Base-by-base conservation (phyloP, 2,888 invertebrate species). In the Lathronympha strigana region DNA sequence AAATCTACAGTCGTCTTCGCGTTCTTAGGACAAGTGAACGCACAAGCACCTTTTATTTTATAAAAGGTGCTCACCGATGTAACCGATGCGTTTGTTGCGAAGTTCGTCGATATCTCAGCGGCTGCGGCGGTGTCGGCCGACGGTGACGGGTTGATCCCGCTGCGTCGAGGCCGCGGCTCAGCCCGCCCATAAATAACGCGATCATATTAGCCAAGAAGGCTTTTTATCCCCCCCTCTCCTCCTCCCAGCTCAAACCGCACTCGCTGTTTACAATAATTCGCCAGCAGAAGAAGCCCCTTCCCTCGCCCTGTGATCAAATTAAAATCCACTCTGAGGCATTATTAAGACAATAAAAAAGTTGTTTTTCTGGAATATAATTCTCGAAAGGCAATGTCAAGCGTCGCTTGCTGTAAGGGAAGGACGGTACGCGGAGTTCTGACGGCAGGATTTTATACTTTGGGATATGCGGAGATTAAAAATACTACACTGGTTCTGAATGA, bases 291-390 rank as follows among this genome's bases (percentile, higher is more conserved):
- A 23, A 11, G 23, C 50, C 28, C 60, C 61, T 23, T 17, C 9
- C 60, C 21, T 28, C 11, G 25, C 38, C 13, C 54, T 5, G 25
- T 38, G 36, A 57, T 63, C 50, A 57, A 63, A 63, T 63, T 63
- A 63, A 63, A 63, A 63, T 57, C 63, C 57, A 57, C 57, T 57
- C 40, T 31, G 50, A n/a, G 50, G 8, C 31, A 63, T 63, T 62
- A 54, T 50, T 50, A 50, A 57, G 50, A 49, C 63, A 63, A 40
- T 55, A 63, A 55, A 43, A 57, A 49, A 57, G 57, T 57, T 50
- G 43, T 63, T 63, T 49, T 50, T 51, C 15, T 50, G 17, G 50
- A 43, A 50, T 33, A 57, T 58, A 43, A 51, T 51, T 57, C 23
- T 11, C 36, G 43, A n/a, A 36, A 47, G 33, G 11, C 17, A 36